Evolutionary conservation across 2,888 invertebrate genomes (phyloP).

Genomic region (Hydroisotoma schaefferi): DNA sequence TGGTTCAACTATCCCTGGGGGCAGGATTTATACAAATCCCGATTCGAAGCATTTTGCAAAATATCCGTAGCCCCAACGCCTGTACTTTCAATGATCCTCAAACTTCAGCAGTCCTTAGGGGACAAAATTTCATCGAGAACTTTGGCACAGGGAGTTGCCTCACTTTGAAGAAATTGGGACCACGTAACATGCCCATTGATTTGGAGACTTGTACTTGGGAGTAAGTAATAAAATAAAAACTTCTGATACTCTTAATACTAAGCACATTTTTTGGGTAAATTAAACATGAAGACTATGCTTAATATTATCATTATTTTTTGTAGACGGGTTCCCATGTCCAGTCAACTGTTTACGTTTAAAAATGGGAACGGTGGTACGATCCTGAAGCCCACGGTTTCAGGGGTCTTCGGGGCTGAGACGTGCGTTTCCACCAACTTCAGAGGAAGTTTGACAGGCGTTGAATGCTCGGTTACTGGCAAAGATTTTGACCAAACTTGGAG

Average conservation of each 20-base stretch:
- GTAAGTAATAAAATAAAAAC: constrained; percentile 24
- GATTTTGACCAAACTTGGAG: constrained; percentile 24
- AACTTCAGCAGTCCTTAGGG: constrained; percentile 22
- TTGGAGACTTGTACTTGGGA: constrained; percentile 31
- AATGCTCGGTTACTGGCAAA: constrained; percentile 20
- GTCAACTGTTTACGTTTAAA: constrained; percentile 34
- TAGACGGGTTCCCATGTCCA: constrained; percentile 30
- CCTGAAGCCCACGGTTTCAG: constrained; percentile 23
- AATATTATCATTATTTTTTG: background rate
- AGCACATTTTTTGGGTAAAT: no score
- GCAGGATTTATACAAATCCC: constrained; percentile 24
- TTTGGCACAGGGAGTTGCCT: constrained; percentile 31
- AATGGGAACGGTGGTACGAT: constrained; percentile 29
- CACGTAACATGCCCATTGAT: constrained; percentile 25
- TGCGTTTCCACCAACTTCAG: constrained; percentile 27
- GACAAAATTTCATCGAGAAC: constrained; percentile 30
- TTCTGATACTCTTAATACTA: no score
- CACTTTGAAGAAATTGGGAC: constrained; percentile 22
- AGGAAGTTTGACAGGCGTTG: constrained; percentile 11
- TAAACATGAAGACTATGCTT: background rate
- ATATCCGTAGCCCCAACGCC: constrained; percentile 18
- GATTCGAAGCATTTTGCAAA: constrained; percentile 4
- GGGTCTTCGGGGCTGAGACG: constrained; percentile 22
- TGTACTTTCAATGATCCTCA: constrained; percentile 32
- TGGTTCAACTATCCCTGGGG: constrained; percentile 26